Evolutionary conservation across 1,140 invertebrate genomes (phyloP).

Genomic region (Diorhabda sublineata): DNA sequence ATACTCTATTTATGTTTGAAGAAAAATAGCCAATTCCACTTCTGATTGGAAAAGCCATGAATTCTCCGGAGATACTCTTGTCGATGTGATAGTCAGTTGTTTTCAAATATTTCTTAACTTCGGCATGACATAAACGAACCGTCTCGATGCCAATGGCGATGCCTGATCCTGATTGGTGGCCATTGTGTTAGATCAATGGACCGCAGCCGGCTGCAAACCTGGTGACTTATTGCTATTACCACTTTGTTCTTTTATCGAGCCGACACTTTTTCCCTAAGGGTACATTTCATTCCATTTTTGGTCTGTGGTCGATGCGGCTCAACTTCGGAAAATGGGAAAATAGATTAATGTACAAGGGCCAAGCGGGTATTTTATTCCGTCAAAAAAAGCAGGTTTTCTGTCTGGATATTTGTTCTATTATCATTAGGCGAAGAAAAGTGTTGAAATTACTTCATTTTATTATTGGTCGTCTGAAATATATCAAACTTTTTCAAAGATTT

Average conservation of each 20-base stretch:
- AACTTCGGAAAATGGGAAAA: background rate
- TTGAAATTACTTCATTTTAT: no score
- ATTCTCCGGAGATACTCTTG: background rate
- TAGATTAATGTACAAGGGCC: background rate
- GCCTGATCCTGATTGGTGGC: slow-evolving; percentile 26
- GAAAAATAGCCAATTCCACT: background rate
- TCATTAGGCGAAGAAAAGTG: background rate
- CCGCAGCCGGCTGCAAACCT: slow-evolving; percentile 21
- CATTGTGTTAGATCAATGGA: slow-evolving; percentile 30
- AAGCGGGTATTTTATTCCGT: no score
- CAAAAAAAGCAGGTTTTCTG: background rate
- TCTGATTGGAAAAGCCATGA: slow-evolving; percentile 1
- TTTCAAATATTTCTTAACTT: slow-evolving; percentile 9
- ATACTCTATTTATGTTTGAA: no score
- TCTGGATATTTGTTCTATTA: background rate
- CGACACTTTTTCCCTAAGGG: slow-evolving; percentile 8
- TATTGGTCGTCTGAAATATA: no score
- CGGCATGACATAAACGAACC: slow-evolving; percentile 10
- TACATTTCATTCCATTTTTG: slow-evolving; percentile 2
- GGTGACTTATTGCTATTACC: slow-evolving; percentile 26
- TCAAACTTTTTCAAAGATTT: no score
- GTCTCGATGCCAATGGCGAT: slow-evolving; percentile 8
- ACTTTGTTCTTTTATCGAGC: slow-evolving; percentile 15
- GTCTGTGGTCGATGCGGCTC: background rate
- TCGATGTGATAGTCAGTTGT: background rate